Conservation (phyloP, 1,140 invertebrate genomes). For the Atta texana region DNA sequence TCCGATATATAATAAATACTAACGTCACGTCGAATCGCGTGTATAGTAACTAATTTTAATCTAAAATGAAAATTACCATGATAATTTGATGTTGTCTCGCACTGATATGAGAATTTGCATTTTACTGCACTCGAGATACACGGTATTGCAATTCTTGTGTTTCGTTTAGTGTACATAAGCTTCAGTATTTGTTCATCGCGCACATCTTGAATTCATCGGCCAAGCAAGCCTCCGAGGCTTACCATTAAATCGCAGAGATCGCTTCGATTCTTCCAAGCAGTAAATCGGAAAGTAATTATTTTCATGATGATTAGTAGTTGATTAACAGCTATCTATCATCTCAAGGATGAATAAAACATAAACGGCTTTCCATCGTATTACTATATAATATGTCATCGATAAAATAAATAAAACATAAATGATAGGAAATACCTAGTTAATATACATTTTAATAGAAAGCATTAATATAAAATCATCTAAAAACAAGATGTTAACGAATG, state of each 20-base stretch:
- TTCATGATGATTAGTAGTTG: background rate
- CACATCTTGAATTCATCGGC: background rate
- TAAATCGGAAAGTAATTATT: slow-evolving; percentile 29
- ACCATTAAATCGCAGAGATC: background rate
- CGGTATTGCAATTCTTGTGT: background rate
- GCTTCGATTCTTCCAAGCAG: background rate
- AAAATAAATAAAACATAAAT: slow-evolving; percentile 12
- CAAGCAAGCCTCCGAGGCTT: background rate
- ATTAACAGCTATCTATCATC: background rate
- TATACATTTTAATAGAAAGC: background rate
- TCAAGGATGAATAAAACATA: slow-evolving; percentile 5
- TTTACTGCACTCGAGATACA: background rate
- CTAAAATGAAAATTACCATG: slow-evolving; percentile 39
- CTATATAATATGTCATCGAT: background rate
- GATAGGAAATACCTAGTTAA: background rate
- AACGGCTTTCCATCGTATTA: background rate
- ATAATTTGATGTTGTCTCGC: slow-evolving; percentile 21
- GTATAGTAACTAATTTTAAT: slow-evolving; percentile 25
- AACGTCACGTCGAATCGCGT: slow-evolving; percentile 36
- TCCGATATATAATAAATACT: slow-evolving; percentile 43
- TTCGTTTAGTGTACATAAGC: background rate
- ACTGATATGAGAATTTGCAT: slow-evolving; percentile 2
- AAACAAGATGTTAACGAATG: background rate
- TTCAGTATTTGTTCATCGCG: background rate
- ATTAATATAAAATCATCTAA: background rate